Evolutionary conservation across 2,797 vertebrate genomes (phyloP), one percentile per base, ranked within the genome.

Genomic region (Onychomys arenicola): DNA sequence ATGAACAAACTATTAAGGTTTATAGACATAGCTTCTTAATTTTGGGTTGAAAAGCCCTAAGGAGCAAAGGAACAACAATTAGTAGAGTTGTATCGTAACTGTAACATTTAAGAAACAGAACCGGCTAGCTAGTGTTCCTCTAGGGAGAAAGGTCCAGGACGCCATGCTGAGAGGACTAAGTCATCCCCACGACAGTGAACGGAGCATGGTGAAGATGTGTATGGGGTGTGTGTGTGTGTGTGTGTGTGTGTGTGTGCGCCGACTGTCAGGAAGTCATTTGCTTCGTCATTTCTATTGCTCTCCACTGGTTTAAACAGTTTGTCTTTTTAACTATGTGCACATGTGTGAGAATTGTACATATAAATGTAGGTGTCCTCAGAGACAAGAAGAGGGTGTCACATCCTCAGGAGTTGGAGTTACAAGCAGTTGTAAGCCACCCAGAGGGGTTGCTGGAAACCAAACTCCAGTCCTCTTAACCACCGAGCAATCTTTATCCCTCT

Each of bases 31-130:
- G 37, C 59, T 93, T 86, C 77, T 17, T 46, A 94, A 90, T 49
- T 94, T 93, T 23, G 91, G 34, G 34, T 23, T 97, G 69, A 93
- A 97, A 96, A 97, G 63, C 6, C 57, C 12, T n/a, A 91, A 75
- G 17, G 52, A 96, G 49, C 37, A 80, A 92, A 89, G 57, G 25
- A 95, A 83, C 94, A 90, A 75, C 90, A 88, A 90, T 91, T 88
- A 94, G 46, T 43, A 95, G 71, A 57, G 57, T 82, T 5, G 90
- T 91, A 88, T 37, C 63, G 40, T 82, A 43, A 57, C 27, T 82
- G 65, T n/a, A 96, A 86, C 37, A 83, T 89, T 40, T 13, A 95
- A 76, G 43, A 67, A 34, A 78, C 4, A 95, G 21, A 84, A 27
- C 59, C 84, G 69, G 78, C 43, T 69, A 91, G 63, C 46, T 82